These are phyloP conservation scores for Entelurus aequoreus DNA, from an alignment of 2,113 vertebrate species.

Conservation along the genomic window DNA sequence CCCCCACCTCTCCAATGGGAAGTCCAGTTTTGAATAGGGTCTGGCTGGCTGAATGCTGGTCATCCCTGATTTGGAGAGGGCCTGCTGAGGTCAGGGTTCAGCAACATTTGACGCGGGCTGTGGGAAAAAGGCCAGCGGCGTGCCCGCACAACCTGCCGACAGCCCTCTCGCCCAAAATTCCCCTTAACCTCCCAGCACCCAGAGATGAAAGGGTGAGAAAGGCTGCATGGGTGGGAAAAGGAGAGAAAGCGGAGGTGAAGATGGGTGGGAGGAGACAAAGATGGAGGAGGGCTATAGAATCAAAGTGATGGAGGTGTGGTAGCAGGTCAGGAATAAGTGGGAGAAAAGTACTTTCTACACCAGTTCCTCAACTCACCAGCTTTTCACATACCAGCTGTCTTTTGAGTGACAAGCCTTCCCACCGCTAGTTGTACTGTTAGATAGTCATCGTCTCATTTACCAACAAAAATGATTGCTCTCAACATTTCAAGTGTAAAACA, in stretches of 20 bases:
- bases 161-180: conserved; percentile 65
- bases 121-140: conserved; percentile 69
- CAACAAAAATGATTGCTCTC: no score
- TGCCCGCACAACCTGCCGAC: conserved; percentile 70
- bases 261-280: conserved; percentile 56
- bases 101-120: conserved; percentile 65
- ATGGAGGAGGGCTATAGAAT: conserved; percentile 56
- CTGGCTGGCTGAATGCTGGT: conserved; percentile 64
- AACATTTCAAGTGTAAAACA: no score
- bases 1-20: conserved; percentile 57
- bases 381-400: no score
- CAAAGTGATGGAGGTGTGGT: conserved; percentile 34
- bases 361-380: no score
- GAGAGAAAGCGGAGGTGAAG: conserved; percentile 44
- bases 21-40: conserved; percentile 66
- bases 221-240: conserved; percentile 56
- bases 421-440: no score
- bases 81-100: conserved; percentile 74
- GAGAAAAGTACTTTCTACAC: no score
- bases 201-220: conserved; percentile 61
- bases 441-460: no score
- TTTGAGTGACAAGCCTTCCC: no score
- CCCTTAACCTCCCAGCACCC: conserved; percentile 64
- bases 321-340: neutral
- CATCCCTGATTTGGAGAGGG: conserved; percentile 59